These are phyloP conservation scores for western clawed frog (Xenopus tropicalis) DNA, from an alignment of 2,113 vertebrate genomes.

Conservation along the genomic window DNA sequence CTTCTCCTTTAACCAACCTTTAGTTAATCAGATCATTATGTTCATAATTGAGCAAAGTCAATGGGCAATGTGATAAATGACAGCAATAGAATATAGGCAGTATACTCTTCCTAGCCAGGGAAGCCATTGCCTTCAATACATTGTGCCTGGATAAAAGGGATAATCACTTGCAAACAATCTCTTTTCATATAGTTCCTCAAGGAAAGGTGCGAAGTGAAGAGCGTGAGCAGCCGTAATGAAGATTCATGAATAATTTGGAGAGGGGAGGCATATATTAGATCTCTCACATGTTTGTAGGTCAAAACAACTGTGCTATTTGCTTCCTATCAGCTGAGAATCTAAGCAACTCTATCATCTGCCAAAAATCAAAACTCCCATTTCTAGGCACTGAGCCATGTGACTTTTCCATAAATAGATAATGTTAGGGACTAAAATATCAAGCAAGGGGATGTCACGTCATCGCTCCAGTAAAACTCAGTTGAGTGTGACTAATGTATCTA, in stretches of 20 bases:
- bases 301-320: slow-evolving; percentile 5
- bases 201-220: neutral
- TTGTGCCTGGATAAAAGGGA: too few relatives aligned
- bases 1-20: too few relatives aligned
- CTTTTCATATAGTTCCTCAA: neutral
- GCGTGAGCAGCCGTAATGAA: neutral
- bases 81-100: too few relatives aligned
- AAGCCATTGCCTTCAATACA: too few relatives aligned
- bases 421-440: slow-evolving; percentile 20
- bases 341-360: slow-evolving; percentile 5
- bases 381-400: slow-evolving; percentile 12
- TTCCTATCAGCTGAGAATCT: neutral
- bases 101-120: too few relatives aligned
- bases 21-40: too few relatives aligned
- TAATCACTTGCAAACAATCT: neutral
- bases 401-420: slow-evolving; percentile 19
- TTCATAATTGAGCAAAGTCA: too few relatives aligned
- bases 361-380: slow-evolving; percentile 33
- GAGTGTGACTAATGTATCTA: neutral
- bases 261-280: neutral
- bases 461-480: too few relatives aligned
- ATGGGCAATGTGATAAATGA: too few relatives aligned
- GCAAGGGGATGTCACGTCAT: slow-evolving; percentile 1
- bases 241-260: slow-evolving; percentile 5
- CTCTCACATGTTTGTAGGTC: neutral